Conservation (phyloP, 2,888 invertebrate genomes). For the Bombyx huttoni region DNA sequence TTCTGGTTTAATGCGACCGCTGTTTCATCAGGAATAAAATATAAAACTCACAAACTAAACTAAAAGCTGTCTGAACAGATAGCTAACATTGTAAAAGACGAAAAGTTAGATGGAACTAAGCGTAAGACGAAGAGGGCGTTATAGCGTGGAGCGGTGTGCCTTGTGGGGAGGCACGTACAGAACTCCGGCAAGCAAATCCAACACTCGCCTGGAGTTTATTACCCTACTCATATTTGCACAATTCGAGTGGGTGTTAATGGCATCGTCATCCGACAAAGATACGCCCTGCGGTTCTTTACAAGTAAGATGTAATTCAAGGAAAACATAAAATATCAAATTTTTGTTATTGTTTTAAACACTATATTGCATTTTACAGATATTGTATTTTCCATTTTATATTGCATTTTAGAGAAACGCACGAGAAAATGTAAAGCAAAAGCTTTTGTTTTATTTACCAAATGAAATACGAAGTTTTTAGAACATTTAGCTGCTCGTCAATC, state of each 20-base stretch:
- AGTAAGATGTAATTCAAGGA: background rate
- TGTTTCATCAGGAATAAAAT: background rate
- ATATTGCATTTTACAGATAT: no score
- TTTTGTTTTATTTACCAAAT: background rate
- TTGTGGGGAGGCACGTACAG: slow-evolving; percentile 48
- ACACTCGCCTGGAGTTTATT: slow-evolving; percentile 57
- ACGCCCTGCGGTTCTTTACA: background rate
- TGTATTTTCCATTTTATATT: no score
- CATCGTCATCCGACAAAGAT: slow-evolving; percentile 24
- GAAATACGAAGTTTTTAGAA: background rate
- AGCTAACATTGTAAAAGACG: slow-evolving; percentile 32
- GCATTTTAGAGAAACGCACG: no score
- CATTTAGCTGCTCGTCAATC: slow-evolving; percentile 3
- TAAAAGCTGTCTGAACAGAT: slow-evolving; percentile 37
- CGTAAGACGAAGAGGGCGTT: slow-evolving; percentile 18
- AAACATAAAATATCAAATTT: background rate
- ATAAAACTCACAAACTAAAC: slow-evolving; percentile 21
- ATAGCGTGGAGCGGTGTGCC: slow-evolving; percentile 13
- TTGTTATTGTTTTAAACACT: no score
- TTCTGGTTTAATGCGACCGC: background rate
- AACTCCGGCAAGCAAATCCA: slow-evolving; percentile 59
- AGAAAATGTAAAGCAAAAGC: no score
- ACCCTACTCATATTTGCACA: slow-evolving; percentile 64
- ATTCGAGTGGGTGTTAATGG: slow-evolving; percentile 53
- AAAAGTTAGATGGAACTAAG: slow-evolving; percentile 41